phyloP scores from a whole-genome alignment of 2,797 vertebrate genomes.

The Tamandua tetradactyla region DNA sequence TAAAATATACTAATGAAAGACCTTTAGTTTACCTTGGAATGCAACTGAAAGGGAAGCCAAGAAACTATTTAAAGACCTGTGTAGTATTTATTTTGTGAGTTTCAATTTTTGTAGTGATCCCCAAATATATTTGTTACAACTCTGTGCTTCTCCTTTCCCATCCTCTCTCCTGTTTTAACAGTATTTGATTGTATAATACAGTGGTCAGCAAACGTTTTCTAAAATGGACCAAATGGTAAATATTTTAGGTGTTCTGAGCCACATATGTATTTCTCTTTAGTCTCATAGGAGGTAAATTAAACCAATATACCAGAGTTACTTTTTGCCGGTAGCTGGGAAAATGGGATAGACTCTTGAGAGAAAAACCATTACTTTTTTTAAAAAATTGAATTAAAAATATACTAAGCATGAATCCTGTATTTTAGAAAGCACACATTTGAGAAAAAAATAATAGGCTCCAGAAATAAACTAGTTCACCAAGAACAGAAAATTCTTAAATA shows the following conservation, averaged over 20 bases:
- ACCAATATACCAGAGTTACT: neutral
- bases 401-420: neutral
- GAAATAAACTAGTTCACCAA: neutral
- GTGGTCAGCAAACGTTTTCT: constrained; percentile 30
- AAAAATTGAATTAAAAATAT: neutral
- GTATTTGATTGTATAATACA: neutral
- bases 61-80: neutral
- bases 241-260: too few relatives aligned
- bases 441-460: neutral
- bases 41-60: constrained; percentile 35
- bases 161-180: neutral
- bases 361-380: constrained; percentile 20
- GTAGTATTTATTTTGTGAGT: neutral
- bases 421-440: constrained; percentile 30
- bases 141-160: neutral
- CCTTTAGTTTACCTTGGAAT: constrained; percentile 41
- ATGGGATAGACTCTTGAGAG: neutral
- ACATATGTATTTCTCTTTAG: neutral
- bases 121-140: neutral
- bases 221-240: constrained; percentile 1
- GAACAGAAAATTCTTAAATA: constrained; percentile 38
- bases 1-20: constrained; percentile 46
- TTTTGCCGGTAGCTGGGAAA: neutral
- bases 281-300: neutral
- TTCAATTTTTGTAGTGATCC: constrained; percentile 3